Evolutionary conservation across 2,797 vertebrate genomes (phyloP).

Genomic region (Anguilla marmorata): DNA sequence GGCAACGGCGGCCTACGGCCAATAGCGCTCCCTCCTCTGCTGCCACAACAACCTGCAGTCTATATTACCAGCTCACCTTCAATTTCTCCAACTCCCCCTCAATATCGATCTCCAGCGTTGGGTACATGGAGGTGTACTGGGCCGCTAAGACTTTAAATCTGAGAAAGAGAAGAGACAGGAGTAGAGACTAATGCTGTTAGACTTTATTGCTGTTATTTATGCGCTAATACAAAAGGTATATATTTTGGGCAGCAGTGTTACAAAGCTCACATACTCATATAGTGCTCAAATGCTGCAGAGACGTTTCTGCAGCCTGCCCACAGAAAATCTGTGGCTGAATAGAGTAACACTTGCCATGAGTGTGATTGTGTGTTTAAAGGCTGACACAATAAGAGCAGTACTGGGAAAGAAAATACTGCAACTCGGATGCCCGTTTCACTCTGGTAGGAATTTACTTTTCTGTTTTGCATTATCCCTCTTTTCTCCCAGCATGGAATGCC

Average conservation of each 20-base stretch:
- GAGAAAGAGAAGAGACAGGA: conserved; percentile 49
- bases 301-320: too few relatives aligned
- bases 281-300: neutral
- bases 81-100: conserved; percentile 89
- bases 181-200: neutral
- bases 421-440: neutral
- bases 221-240: neutral
- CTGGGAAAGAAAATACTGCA: neutral
- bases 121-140: conserved; percentile 94
- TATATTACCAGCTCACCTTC: conserved; percentile 74
- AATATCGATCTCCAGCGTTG: conserved; percentile 88
- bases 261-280: neutral
- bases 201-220: neutral
- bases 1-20: neutral
- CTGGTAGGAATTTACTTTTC: neutral
- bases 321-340: neutral
- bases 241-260: neutral
- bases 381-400: neutral
- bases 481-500: neutral
- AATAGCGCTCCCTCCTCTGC: neutral
- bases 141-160: conserved; percentile 92
- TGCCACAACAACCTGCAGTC: neutral
- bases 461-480: too few relatives aligned
- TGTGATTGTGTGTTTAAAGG: neutral
- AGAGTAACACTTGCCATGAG: neutral